Base-by-base conservation (phyloP, 2,113 vertebrate genomes). In the Lampris incognitus region DNA sequence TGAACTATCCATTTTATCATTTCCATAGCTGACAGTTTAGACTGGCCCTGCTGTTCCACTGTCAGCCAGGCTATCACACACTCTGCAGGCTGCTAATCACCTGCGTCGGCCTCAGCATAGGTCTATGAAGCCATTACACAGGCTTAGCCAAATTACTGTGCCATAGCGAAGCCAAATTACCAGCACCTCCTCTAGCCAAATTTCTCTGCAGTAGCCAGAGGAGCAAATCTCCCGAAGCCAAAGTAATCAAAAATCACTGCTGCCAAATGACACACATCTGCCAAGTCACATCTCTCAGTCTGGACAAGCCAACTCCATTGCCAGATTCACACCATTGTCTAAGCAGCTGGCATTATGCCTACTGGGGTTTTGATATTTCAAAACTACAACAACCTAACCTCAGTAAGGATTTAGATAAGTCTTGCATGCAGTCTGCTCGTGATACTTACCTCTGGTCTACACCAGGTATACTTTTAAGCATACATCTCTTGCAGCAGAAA, bases 21-120 rank as follows among this genome's bases (percentile, higher is more conserved):
- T 68, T 46, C 56, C 66, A 40, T 65, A 73, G 11, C 74, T 65
- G 70, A 80, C 65, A 38, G 40, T 69, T 70, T 40, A 0, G 62
- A 51, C 37, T 2, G 61, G 74, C 60, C 72, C 81, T 74, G 85
- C 85, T 87, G 87, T 76, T 81, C 5, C 63, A 1, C 64, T 71
- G 67, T 79, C 78, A 85, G 52, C 61, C 77, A 48, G 38, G 50
- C 51, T 56, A 78, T 85, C 79, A 83, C 38, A 56, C 67, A 66
- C 76, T 75, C 85, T 78, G 87, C 72, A 62, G 84, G 86, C 85
- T 71, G 73, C 77, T 87, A 80, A 89, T 91, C 80, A 81, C 69
- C 71, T 61, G 70, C 42, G 69, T 66, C 66, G 62, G 50, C 69
- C 63, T 42, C 65, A 76, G 69, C 79, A 42, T 38, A 72, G 24